Conservation (phyloP, 2,113 vertebrate species). For the Nansenia antarctica region DNA sequence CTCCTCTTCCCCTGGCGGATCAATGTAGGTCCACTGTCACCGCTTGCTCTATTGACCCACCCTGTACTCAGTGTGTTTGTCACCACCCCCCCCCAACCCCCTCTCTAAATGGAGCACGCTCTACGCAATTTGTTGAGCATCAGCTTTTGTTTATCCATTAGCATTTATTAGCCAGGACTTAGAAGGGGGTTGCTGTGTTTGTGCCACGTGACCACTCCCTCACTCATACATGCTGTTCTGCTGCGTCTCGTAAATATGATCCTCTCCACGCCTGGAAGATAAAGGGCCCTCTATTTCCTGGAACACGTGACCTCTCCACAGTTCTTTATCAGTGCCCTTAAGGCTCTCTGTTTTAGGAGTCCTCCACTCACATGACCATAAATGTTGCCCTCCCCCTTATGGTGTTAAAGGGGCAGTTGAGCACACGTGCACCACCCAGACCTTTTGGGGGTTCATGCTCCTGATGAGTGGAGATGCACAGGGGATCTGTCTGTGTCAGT, state of each 20-base stretch:
- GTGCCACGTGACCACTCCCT: neutral
- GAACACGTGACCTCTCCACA: neutral
- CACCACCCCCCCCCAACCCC: no score
- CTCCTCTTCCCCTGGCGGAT: neutral
- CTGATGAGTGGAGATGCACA: neutral
- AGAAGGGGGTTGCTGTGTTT: neutral
- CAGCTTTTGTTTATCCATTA: conserved; percentile 13
- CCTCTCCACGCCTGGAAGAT: neutral
- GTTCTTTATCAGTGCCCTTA: neutral
- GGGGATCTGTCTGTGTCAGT: no score
- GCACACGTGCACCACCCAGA: neutral
- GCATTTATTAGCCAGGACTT: neutral
- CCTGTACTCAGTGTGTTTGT: conserved; percentile 22
- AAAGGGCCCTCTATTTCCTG: neutral
- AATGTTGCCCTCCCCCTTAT: neutral
- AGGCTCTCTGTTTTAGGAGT: neutral
- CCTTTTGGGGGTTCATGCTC: neutral
- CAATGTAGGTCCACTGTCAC: conserved; percentile 1
- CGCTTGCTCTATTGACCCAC: conserved; percentile 2
- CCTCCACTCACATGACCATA: neutral
- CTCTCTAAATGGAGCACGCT: conserved; percentile 5
- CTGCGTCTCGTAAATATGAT: conserved; percentile 14
- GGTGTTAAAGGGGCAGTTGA: neutral
- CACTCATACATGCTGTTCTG: neutral
- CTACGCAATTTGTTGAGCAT: conserved; percentile 5